A percentile compares a stretch with the other conserved stretches of the same genome.
phyloP scores from a whole-genome alignment of 2,113 vertebrate species.

The Sander vitreus region DNA sequence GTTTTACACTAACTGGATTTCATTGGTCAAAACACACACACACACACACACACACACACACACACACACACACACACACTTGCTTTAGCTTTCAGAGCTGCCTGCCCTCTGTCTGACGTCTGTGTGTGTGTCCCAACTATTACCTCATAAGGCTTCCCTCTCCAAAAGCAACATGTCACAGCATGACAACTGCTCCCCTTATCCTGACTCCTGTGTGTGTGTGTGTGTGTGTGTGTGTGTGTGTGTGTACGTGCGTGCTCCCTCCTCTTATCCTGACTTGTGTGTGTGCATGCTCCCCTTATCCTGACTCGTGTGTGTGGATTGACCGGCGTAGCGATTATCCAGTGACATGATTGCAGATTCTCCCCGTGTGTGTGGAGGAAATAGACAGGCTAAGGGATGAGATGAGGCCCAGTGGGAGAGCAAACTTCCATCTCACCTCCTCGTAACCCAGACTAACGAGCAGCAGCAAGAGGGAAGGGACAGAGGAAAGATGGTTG shows the following conservation, averaged over 20 bases:
- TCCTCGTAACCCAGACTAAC: constrained; percentile 59
- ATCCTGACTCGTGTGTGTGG: constrained; percentile 10
- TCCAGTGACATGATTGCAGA: constrained; percentile 54
- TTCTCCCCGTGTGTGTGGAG: constrained; percentile 24
- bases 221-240: constrained; percentile 25
- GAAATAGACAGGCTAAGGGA: constrained; percentile 30
- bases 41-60: constrained; percentile 9
- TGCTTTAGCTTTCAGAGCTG: background rate
- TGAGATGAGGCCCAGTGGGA: constrained; percentile 62
- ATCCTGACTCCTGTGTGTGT: constrained; percentile 30
- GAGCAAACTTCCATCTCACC: constrained; percentile 68
- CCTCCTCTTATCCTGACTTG: background rate
- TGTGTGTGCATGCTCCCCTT: background rate
- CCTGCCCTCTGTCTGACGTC: constrained; percentile 29
- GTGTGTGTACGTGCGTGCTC: background rate
- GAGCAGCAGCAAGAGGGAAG: constrained; percentile 17
- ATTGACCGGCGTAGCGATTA: constrained; percentile 58
- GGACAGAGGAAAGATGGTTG: background rate
- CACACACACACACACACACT: constrained; percentile 12
- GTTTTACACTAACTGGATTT: background rate
- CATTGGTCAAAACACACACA: background rate
- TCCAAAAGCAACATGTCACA: constrained; percentile 74
- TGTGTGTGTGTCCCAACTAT: constrained; percentile 37
- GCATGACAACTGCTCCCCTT: constrained; percentile 62
- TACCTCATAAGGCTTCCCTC: constrained; percentile 65